A percentile compares a stretch with the other conserved stretches of the same genome.
Conservation (phyloP, 2,888 invertebrate genomes). For the Zygothrica quintamaculata region DNA sequence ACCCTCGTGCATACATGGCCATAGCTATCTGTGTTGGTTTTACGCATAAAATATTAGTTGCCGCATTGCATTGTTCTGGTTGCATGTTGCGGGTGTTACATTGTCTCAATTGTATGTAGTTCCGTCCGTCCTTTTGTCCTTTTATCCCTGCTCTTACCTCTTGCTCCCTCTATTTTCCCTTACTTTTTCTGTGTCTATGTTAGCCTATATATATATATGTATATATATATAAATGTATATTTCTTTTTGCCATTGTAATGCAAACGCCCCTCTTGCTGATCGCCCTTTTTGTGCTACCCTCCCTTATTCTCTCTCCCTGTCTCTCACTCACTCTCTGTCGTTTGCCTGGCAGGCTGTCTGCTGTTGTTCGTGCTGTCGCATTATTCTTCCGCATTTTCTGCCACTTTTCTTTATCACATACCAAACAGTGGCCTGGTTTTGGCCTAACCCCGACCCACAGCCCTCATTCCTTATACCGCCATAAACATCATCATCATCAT, state of each 20-base stretch:
- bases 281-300: not conserved
- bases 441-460: constrained; percentile 52
- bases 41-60: constrained; percentile 80
- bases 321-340: too few relatives aligned
- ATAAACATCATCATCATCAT: constrained; percentile 7
- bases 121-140: not conserved
- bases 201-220: constrained; percentile 64
- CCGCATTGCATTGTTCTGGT: constrained; percentile 74
- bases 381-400: constrained; percentile 80
- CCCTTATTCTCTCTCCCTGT: constrained; percentile 12
- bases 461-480: constrained; percentile 5
- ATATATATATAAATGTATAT: too few relatives aligned
- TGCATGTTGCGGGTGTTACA: constrained; percentile 74
- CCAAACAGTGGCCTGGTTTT: constrained; percentile 47
- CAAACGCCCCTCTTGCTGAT: constrained; percentile 23
- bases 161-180: constrained; percentile 1
- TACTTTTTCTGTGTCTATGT: constrained; percentile 20
- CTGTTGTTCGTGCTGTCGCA: constrained; percentile 79
- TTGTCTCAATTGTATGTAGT: constrained; percentile 60
- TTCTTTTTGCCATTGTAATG: constrained; percentile 68
- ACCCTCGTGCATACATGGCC: constrained; percentile 36
- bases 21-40: constrained; percentile 45
- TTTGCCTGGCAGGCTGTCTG: constrained; percentile 17
- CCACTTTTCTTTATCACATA: constrained; percentile 78
- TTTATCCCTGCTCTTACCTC: constrained; percentile 4